A percentile compares a stretch with the other conserved stretches of the same genome.
phyloP scores from a whole-genome alignment of 2,113 vertebrate species.

The Desmodus rotundus region DNA sequence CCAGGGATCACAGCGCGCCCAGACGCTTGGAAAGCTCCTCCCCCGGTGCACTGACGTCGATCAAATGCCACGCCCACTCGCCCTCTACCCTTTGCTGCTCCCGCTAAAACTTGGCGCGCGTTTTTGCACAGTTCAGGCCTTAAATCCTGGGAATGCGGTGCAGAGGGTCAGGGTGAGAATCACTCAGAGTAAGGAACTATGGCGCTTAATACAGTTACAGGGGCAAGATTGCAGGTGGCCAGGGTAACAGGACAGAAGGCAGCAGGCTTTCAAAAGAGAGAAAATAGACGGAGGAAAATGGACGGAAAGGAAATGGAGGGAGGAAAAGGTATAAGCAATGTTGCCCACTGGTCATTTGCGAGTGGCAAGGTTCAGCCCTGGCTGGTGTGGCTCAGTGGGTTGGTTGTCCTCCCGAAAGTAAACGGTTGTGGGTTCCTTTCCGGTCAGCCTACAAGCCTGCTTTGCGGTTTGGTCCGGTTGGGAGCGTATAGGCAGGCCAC shows the following conservation, averaged over 20 bases:
- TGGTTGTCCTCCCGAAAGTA: too few species aligned
- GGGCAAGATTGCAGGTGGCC: not conserved
- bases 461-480: too few species aligned
- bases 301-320: too few species aligned
- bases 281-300: accelerated
- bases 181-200: not conserved
- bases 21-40: not conserved
- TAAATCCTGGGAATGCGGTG: not conserved
- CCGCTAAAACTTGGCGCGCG: accelerated
- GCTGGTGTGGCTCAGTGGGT: too few species aligned
- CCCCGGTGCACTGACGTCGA: not conserved
- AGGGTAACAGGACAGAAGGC: not conserved
- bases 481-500: too few species aligned
- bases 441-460: too few species aligned
- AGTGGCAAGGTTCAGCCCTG: not conserved
- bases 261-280: not conserved
- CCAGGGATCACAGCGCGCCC: too few species aligned
- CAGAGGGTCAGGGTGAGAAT: not conserved
- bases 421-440: too few species aligned
- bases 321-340: not conserved
- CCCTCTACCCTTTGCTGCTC: accelerated
- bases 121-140: not conserved
- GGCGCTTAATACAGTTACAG: not conserved
- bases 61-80: not conserved
- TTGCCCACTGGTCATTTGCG: not conserved